Evolutionary conservation across 2,888 invertebrate genomes (phyloP), one percentile per base, ranked within the genome.

Genomic region (Eilema caniola): DNA sequence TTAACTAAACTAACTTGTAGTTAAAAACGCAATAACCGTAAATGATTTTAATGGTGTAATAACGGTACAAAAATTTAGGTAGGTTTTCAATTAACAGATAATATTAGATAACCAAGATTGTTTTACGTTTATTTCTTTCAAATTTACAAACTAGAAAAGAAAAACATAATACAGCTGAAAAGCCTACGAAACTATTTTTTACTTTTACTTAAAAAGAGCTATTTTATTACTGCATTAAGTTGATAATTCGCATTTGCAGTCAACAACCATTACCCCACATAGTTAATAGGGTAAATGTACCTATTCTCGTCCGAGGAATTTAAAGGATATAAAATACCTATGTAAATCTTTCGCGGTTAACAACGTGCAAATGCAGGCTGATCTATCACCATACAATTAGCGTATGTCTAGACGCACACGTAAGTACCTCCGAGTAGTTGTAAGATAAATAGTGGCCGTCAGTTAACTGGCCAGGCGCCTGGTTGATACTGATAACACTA

Each of bases 371-470:
- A 79, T 82, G 72, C 71, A 75, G 82, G 82, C 80, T 83, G 86
- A 89, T 89, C 86, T 85, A 90, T 89, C 86, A 85, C 82, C 77
- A 79, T 82, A 88, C 88, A 89, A 90, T 90, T 90, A 90, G 86
- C 84, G 68, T 79, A 71, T 61, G 82, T 82, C 82, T 80, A 83
- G 82, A 83, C 82, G 74, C 73, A 71, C 76, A 79, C 75, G 77
- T 86, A 66, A 57, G 57, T 66, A 85, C 85, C 85, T 84, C 78
- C 82, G 78, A 84, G 78, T 81, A 73, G 80, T 84, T 80, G 79
- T 78, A 79, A 87, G 86, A 90, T 90, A 89, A 89, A 89, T 88
- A 85, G 84, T 79, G 80, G 75, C 82, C 83, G 86, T 85, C 88
- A 84, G 85, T 79, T 75, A 82, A 84, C 85, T 85, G 85, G 83